Conservation (phyloP, 2,888 invertebrate species). For the Amphipoea lucens region DNA sequence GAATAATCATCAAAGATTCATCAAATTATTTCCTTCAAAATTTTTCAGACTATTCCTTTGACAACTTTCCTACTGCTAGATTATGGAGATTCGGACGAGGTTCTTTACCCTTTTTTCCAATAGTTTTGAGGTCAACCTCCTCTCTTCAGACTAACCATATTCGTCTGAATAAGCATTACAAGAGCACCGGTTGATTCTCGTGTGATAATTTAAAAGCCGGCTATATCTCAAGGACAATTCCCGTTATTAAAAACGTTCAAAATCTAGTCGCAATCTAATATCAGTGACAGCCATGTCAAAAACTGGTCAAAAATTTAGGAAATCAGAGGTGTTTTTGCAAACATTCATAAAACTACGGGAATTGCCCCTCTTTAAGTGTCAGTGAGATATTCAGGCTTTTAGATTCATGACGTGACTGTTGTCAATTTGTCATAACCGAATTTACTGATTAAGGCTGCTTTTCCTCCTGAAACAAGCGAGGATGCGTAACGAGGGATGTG, state of each 20-base stretch:
- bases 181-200: neutral
- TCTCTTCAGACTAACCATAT: conserved; percentile 4
- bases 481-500: no score
- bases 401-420: neutral
- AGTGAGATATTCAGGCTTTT: neutral
- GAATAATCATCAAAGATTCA: neutral
- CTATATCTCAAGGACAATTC: no score
- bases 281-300: neutral
- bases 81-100: neutral
- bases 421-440: neutral
- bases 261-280: no score
- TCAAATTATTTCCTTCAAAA: neutral
- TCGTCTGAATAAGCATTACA: neutral
- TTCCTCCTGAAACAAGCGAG: no score
- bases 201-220: neutral
- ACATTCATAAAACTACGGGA: neutral
- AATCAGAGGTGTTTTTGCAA: neutral
- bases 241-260: no score
- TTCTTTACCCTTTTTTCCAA: neutral
- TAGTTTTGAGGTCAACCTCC: neutral
- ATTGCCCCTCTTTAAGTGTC: neutral
- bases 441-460: neutral
- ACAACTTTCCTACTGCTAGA: neutral
- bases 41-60: neutral
- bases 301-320: neutral